These are phyloP conservation scores for Escarpia spicata DNA, from an alignment of 2,888 invertebrate genomes.

Conservation along the genomic window DNA sequence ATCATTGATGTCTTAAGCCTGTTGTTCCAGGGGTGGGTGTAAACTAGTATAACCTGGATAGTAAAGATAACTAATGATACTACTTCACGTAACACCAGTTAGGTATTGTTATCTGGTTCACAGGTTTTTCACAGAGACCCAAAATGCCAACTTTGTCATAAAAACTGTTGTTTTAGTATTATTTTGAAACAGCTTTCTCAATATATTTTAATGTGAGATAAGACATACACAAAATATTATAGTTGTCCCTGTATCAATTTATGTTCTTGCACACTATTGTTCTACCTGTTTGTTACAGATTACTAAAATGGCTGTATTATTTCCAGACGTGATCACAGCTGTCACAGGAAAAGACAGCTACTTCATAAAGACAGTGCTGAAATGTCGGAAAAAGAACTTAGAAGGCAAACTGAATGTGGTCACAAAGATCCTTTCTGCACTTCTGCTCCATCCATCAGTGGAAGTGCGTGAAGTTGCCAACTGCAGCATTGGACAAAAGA, in stretches of 20 bases:
- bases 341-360: not conserved
- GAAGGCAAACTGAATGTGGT: not conserved
- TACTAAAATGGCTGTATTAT: not conserved
- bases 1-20: no score
- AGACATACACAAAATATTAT: not conserved
- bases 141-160: no score
- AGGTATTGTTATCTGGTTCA: no score
- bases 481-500: not conserved
- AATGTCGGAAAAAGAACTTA: not conserved
- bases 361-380: not conserved
- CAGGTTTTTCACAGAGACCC: no score
- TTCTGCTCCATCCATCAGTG: not conserved
- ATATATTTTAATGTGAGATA: not conserved
- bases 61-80: no score
- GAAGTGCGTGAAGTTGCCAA: not conserved
- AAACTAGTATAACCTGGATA: no score
- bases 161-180: no score
- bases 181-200: no score
- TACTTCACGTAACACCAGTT: no score
- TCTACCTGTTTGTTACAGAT: not conserved
- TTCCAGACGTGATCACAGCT: not conserved
- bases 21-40: no score
- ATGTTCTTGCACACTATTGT: not conserved
- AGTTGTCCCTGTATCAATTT: no score
- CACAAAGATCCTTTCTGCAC: not conserved